These are phyloP conservation scores for Chelidonichthys spinosus DNA, from an alignment of 2,797 vertebrate genomes.

Conservation along the genomic window DNA sequence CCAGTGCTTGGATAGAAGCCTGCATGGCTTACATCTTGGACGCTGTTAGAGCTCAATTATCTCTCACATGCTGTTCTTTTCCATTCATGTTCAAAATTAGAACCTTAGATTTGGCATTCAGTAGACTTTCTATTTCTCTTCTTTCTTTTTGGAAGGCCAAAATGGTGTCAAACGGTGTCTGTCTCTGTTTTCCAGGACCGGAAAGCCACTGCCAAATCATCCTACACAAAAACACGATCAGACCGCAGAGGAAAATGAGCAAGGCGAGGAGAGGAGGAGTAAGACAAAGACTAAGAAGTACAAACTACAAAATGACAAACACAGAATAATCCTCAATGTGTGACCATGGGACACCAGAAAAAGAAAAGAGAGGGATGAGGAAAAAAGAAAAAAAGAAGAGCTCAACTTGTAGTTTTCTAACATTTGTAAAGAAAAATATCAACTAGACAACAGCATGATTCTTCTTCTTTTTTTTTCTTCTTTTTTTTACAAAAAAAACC, in stretches of 20 bases:
- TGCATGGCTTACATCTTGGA: conserved; percentile 30
- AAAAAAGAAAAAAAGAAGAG: conserved; percentile 51
- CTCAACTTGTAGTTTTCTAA: conserved; percentile 88
- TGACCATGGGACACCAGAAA: conserved; percentile 59
- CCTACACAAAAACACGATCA: conserved; percentile 78
- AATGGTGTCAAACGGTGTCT: conserved; percentile 1
- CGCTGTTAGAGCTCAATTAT: conserved; percentile 35
- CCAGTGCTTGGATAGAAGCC: conserved; percentile 70
- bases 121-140: background rate
- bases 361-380: conserved; percentile 42
- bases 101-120: conserved; percentile 25
- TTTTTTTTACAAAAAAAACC: conserved; percentile 75
- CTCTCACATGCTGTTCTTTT: conserved; percentile 36
- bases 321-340: conserved; percentile 67
- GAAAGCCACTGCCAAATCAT: conserved; percentile 93
- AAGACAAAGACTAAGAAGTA: conserved; percentile 42
- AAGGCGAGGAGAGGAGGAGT: conserved; percentile 35
- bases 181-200: conserved; percentile 82
- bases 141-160: background rate
- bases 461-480: conserved; percentile 70
- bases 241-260: conserved; percentile 75
- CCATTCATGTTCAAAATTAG: conserved; percentile 23
- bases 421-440: conserved; percentile 85
- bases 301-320: conserved; percentile 65
- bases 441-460: conserved; percentile 91